Evolutionary conservation across 2,797 vertebrate species (phyloP), one percentile per base, ranked within the genome.

Genomic region (Neomorphus geoffroyi): DNA sequence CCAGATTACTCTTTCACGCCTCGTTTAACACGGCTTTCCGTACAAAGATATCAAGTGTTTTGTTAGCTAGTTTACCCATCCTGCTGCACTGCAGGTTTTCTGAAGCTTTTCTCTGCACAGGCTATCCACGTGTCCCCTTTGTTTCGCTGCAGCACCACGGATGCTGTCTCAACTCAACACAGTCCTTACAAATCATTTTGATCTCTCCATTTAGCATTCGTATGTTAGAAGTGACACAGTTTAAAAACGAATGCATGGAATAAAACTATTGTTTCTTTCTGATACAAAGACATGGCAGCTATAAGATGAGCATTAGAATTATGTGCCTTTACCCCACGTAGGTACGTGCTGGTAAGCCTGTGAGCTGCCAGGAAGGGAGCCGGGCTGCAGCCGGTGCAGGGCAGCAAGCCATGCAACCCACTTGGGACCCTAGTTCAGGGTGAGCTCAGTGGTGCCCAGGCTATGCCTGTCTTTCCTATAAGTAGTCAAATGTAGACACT

Each of bases 11-110:
- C 78, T 96, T 96, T 96, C 96, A 96, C 87, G 96, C 93, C 93
- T 95, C 95, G 95, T 97, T 96, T 96, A 87, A 80, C 12, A 14
- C 82, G 86, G 64, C 86, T 97, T 88, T 85, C 94, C 82, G 80
- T 87, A 95, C 91, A 90, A 86, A 95, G 93, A 92, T 88, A 96
- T 87, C 90, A 93, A 95, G 61, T 85, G 80, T 96, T 96, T 92
- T 0, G 33, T 88, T 96, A 75, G 86, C 82, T 94, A 88, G 90
- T 96, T 96, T 95, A 80, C 90, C 95, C 91, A 83, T 91, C 74
- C 71, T 94, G 88, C 95, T 97, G 93, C 96, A 96, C 92, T 96
- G 96, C 96, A 96, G 95, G 60, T 93, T 95, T 97, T 93, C 92
- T 67, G 78, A 95, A 88, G 86, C 70, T 95, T 87, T 94, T 79